Evolutionary conservation across 2,888 invertebrate species (phyloP).

Genomic region (Tiphia femorata): DNA sequence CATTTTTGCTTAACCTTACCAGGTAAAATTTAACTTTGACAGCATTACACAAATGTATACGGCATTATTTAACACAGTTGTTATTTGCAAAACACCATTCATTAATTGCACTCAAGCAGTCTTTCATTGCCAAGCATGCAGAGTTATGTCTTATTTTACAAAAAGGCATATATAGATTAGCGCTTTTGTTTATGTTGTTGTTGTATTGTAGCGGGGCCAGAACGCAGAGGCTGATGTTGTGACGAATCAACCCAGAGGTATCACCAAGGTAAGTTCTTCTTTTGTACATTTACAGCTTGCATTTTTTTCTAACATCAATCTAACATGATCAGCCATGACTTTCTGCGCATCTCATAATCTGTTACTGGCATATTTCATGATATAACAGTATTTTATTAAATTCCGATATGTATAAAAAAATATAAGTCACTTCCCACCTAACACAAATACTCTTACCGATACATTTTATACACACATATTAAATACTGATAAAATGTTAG

Average conservation of each 20-base stretch:
- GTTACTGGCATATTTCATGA: no score
- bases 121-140: conserved; percentile 17
- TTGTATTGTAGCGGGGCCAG: conserved; percentile 68
- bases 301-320: conserved; percentile 13
- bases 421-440: no score
- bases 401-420: no score
- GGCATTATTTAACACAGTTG: not conserved
- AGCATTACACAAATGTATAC: no score
- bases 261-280: conserved; percentile 58
- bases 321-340: no score
- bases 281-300: conserved; percentile 21
- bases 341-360: no score
- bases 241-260: conserved; percentile 64
- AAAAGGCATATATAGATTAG: conserved; percentile 58
- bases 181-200: conserved; percentile 68
- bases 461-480: no score
- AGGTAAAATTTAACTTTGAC: conserved; percentile 2
- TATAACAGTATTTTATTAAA: no score
- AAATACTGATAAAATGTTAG: no score
- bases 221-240: conserved; percentile 63
- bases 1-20: not conserved
- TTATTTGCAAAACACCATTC: conserved; percentile 7
- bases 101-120: conserved; percentile 14
- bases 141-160: conserved; percentile 30
- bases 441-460: no score